phyloP scores from a whole-genome alignment of 2,888 invertebrate species.

The Apoda limacodes region DNA sequence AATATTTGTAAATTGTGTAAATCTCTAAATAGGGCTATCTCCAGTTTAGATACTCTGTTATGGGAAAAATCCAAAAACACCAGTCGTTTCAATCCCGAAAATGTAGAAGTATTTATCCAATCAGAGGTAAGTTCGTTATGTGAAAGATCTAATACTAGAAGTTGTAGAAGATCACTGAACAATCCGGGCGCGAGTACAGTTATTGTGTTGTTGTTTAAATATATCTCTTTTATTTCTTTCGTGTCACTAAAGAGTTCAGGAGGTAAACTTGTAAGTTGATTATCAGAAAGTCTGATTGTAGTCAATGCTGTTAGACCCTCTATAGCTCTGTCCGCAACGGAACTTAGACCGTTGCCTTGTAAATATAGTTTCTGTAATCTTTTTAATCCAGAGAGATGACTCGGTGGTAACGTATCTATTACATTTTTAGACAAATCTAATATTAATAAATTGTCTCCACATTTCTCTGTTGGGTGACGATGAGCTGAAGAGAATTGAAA shows the following conservation, averaged over 20 bases:
- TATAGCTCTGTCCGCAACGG: conserved; percentile 82
- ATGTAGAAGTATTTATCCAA: conserved; percentile 85
- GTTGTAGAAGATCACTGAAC: conserved; percentile 80
- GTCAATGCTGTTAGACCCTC: conserved; percentile 80
- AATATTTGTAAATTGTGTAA: conserved; percentile 84
- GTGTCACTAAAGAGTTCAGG: conserved; percentile 85
- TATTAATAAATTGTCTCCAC: conserved; percentile 76
- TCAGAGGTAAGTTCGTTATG: conserved; percentile 84
- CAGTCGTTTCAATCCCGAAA: conserved; percentile 80
- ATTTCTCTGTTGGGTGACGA: conserved; percentile 72
- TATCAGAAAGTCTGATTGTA: conserved; percentile 82
- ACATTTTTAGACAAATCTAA: conserved; percentile 84
- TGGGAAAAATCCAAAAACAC: conserved; percentile 82
- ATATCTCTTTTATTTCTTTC: conserved; percentile 82
- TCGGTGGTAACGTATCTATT: conserved; percentile 79
- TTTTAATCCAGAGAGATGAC: conserved; percentile 77
- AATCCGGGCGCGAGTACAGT: conserved; percentile 84
- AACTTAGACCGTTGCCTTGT: conserved; percentile 80
- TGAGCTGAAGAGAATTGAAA: conserved; percentile 76
- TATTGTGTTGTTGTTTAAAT: conserved; percentile 85
- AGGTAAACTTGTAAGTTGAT: conserved; percentile 82
- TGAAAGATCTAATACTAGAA: conserved; percentile 81
- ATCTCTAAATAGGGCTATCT: conserved; percentile 81
- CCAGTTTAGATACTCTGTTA: conserved; percentile 81
- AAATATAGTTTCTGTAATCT: conserved; percentile 80